Evolutionary conservation across 2,113 vertebrate species (phyloP).

Genomic region (Shinisaurus crocodilurus): DNA sequence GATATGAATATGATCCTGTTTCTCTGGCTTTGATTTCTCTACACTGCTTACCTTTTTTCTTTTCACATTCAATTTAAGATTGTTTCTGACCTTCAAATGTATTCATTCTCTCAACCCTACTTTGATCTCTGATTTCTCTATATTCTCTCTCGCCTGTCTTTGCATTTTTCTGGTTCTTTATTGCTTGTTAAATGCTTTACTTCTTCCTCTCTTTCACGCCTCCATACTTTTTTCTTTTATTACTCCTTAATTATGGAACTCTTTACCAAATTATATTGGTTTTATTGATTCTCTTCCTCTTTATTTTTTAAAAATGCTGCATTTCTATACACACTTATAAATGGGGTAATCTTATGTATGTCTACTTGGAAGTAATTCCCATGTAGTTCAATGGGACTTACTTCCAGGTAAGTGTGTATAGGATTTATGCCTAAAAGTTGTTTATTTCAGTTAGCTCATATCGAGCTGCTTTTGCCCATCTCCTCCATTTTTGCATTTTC

Average conservation of each 20-base stretch:
- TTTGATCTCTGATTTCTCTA: background rate
- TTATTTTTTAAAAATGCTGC: background rate
- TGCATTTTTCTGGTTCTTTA: background rate
- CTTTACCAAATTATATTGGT: background rate
- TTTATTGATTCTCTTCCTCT: background rate
- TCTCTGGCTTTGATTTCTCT: slow-evolving; percentile 8
- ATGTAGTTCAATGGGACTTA: background rate
- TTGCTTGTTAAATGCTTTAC: background rate
- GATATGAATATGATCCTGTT: background rate
- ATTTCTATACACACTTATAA: too few relatives aligned
- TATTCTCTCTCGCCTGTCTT: background rate
- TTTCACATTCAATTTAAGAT: slow-evolving; percentile 4
- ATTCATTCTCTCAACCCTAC: background rate
- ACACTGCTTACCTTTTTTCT: background rate
- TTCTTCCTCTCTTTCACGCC: background rate
- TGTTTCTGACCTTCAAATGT: background rate
- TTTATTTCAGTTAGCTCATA: background rate
- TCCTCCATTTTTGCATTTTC: background rate
- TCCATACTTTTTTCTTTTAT: background rate
- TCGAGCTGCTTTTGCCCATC: background rate
- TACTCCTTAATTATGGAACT: background rate
- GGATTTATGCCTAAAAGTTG: background rate
- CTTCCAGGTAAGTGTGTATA: background rate
- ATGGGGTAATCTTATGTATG: too few relatives aligned
- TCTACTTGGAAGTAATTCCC: too few relatives aligned